A percentile compares a stretch with the other conserved stretches of the same genome.
Conservation (phyloP, 2,888 invertebrate genomes). For the Drosophila phalerata region DNA sequence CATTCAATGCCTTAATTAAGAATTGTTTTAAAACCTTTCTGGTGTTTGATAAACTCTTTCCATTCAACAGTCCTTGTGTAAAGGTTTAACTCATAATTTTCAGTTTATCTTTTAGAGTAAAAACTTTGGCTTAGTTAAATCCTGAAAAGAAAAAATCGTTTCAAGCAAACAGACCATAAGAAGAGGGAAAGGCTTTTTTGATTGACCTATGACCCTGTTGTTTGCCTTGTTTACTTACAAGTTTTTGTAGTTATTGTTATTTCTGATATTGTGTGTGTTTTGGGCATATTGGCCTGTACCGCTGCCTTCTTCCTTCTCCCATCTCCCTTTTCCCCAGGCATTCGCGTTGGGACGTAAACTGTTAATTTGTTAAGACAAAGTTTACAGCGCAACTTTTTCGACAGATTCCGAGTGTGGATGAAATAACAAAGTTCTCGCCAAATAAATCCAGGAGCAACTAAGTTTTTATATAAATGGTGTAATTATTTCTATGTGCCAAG, state of each 20-base stretch:
- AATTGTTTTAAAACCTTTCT: background rate
- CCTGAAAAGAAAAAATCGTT: slow-evolving; percentile 28
- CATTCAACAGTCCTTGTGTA: slow-evolving; percentile 37
- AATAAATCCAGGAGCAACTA: slow-evolving; percentile 15
- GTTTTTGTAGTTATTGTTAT: slow-evolving; percentile 33
- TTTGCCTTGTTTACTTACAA: slow-evolving; percentile 26
- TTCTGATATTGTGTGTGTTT: slow-evolving; percentile 16
- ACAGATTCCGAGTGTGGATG: slow-evolving; percentile 13
- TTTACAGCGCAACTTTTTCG: slow-evolving; percentile 39
- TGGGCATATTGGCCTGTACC: slow-evolving; percentile 15
- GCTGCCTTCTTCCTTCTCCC: background rate
- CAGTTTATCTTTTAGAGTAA: slow-evolving; percentile 54
- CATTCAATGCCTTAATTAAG: slow-evolving; percentile 25
- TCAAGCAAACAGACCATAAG: slow-evolving; percentile 12
- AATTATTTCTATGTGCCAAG: slow-evolving; percentile 64
- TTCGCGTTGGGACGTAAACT: slow-evolving; percentile 46
- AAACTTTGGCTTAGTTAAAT: slow-evolving; percentile 33
- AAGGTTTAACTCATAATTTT: slow-evolving; percentile 51
- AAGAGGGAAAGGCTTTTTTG: slow-evolving; percentile 14
- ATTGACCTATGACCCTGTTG: slow-evolving; percentile 27
- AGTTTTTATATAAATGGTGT: slow-evolving; percentile 33
- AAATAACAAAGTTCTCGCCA: slow-evolving; percentile 11
- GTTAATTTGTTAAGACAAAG: slow-evolving; percentile 49
- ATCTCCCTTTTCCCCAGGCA: background rate
- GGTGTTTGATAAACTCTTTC: slow-evolving; percentile 29